Conservation (phyloP, 23 tunicate species). For the Ascidia mentula region DNA sequence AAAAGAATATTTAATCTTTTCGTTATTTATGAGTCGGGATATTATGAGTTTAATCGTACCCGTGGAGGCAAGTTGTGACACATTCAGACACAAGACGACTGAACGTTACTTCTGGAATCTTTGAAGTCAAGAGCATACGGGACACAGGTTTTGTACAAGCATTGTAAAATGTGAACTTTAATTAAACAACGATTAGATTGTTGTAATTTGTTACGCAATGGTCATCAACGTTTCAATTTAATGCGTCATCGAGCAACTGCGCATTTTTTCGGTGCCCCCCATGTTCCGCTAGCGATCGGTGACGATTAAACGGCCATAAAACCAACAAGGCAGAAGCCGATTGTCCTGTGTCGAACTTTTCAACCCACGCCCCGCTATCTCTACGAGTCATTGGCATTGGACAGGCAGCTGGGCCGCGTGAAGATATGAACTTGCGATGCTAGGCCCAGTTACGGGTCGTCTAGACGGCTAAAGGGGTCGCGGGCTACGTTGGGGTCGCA, state of each 20-base stretch:
- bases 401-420: background rate
- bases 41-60: no score
- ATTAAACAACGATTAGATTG: background rate
- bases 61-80: no score
- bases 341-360: background rate
- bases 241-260: background rate
- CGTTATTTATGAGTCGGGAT: no score
- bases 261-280: no score
- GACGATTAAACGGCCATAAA: slow-evolving; percentile 6
- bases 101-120: no score
- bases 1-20: no score
- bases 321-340: background rate
- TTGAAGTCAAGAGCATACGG: background rate
- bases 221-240: background rate
- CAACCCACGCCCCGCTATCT: background rate
- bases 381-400: background rate
- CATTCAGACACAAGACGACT: no score
- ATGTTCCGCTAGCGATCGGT: background rate
- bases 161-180: background rate
- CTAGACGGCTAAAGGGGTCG: slow-evolving; percentile 1
- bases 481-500: background rate
- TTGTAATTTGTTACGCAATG: background rate
- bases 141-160: background rate
- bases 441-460: background rate
- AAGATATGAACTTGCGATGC: background rate